Base-by-base conservation (phyloP, 2,113 vertebrate genomes). In the Cairina moschata region DNA sequence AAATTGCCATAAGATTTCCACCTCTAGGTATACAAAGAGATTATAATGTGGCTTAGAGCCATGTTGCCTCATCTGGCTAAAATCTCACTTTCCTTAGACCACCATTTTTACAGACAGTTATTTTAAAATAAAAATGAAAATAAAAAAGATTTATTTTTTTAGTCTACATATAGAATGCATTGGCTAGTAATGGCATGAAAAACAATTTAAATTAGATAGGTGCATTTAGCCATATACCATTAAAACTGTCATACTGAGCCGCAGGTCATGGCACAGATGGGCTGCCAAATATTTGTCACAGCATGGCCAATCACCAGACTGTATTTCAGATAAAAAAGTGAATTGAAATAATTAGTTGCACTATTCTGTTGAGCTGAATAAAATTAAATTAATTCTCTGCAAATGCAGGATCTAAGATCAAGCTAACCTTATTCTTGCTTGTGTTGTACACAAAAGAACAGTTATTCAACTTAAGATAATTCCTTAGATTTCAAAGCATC, bases 191-290 rank as follows among this genome's bases (percentile, higher is more conserved):
- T 66, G 17, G 11, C 34, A 83, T 84, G 22, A 79, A 96, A 96
- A 93, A 26, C 25, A 68, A 34, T 62, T 72, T 58, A 91, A 71
- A 91, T 85, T 83, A 90, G 90, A 40, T 90, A 85, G 67, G 95
- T 92, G 32, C 3, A 83, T 67, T 50, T 52, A 65, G 23, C 38
- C 63, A 91, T 6, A 6, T 77, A 48, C 23, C 28, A 62, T 71
- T 95, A 80, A 93, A 95, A 96, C 56, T 73, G 62, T 85, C 77
- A 93, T n/a, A 28, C 26, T 89, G 71, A 93, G 34, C 42, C 94
- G 52, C 67, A 92, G 92, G 88, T 95, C 54, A 58, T 23, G 44
- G 83, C 55, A 66, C 58, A 81, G 48, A 93, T n/a, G 66, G 71
- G 23, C 65, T 80, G 73, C 58, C 89, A 96, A 94, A 52, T 83